Evolutionary conservation across 1,140 invertebrate species (phyloP), one percentile per base, ranked within the genome.

Genomic region (Drosophila biarmipes): DNA sequence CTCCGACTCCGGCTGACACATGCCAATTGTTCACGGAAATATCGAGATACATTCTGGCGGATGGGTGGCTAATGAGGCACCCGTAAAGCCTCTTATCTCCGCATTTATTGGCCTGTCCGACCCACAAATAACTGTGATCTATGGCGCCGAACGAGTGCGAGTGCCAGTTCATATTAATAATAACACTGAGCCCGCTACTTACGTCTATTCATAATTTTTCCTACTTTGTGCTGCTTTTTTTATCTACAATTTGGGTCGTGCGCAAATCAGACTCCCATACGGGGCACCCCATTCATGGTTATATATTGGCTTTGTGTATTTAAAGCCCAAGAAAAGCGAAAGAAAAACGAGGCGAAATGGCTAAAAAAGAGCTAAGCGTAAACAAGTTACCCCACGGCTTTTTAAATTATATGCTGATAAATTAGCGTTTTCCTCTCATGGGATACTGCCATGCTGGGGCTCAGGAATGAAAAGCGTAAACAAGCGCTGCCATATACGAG

Each of bases 391-490:
- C 82, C 81, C 63, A 67, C 81, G 81, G 81, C 56, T 42, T 63
- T 73, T 86, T 49, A 55, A 73, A 82, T 82, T 82, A 82, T 84
- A 56, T 53, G 58, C 64, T 61, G 58, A 79, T 84, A 75, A 84
- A 78, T 78, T 62, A 67, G 17, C 48, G 56, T 68, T 55, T 80
- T 61, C 62, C n/a, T 54, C 40, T 31, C 40, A 1, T 10, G 58
- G 43, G 58, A 63, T 46, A 34, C 37, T 37, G 4, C 4, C 10
- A 21, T 45, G 42, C 42, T 24, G 12, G 1, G 7, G 21, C 43
- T 12, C 17, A 45, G 14, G 21, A 45, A 19, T 24, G 19, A 24
- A 24, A 40, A 17, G 15, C 17, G n/a, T 45, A 27, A 14, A 15
- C 2, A n/a, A 1, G 40, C 37, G 17, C 15, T 17, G 17, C 15